Evolutionary conservation across 2,888 invertebrate species (phyloP), one percentile per base, ranked within the genome.

Genomic region (Plagodis pulveraria): DNA sequence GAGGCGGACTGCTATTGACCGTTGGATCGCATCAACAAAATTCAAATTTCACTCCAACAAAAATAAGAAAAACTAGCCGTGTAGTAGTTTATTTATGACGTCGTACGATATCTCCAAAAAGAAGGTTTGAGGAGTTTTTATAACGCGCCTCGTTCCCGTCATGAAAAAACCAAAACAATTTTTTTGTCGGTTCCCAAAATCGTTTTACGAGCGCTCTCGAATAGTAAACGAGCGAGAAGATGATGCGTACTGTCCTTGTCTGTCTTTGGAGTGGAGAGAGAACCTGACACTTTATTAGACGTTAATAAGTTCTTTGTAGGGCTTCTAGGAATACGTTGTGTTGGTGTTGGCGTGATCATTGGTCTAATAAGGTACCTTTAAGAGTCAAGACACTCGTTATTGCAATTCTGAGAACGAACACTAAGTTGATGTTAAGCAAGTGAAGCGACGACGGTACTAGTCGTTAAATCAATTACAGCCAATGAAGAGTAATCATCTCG

Each of bases 111-210:
- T 83, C 73, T 84, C 86, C 77, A 86, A 87, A 83, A 86, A 85
- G 83, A 85, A 75, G 78, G 80, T 60, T 56, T 73, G 72, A 66
- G 71, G 65, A 63, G 65, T 76, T 83, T 86, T 81, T 78, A 63
- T 59, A 66, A 50, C 64, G 59, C 66, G 66, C 72, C 72, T 70
- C 74, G 74, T 73, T 72, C 77, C 77, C 71, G 70, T 70, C 71
- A 75, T 73, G 86, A 89, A 90, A 86, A 91, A 89, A 91, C 81
- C 89, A 88, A 89, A 91, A 91, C 90, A 91, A 83, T 82, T 89
- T 91, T 50, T 90, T 87, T 89, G 86, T 89, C 62, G 69, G 74
- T 77, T 67, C 76, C 83, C 78, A 83, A 84, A 91, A 84, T 85
- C 79, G 82, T 87, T 91, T 89, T 91, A 92, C 90, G 91, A 91